Evolutionary conservation across 2,888 invertebrate genomes (phyloP), one percentile per base, ranked within the genome.

Genomic region (Ophion obscuratus): DNA sequence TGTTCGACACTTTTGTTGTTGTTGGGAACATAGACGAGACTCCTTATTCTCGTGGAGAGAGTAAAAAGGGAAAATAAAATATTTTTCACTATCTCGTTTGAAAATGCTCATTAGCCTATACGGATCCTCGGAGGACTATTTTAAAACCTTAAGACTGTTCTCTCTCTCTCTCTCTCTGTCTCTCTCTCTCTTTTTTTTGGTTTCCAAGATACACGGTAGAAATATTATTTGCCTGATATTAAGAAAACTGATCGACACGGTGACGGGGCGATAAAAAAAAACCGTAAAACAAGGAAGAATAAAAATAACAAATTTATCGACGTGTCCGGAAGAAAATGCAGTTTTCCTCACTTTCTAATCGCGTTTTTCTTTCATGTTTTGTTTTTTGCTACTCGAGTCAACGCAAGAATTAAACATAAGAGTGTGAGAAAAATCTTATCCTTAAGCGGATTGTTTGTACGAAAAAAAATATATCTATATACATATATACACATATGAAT

Each of bases 61-160:
- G n/a, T 9, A 11, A 68, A 62, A 62, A 53, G 47, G 14, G n/a
- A n/a, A 66, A 68, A 20, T 67, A 17, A 44, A 64, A 40, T 17
- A 10, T 61, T 76, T 81, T 66, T 59, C 79, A 76, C 83, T 85
- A 83, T 79, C 79, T 84, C 89, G 89, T 87, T 88, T 31, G 6
- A 76, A 47, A 91, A 91, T 91, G 90, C 90, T 90, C 90, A 90
- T 90, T 88, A 53, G 40, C 44, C 20, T 68, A 44, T 81, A 31
- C 62, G 61, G 47, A 88, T 84, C 79, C 74, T 86, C 81, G 84
- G 77, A 87, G 85, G 88, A 88, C 87, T 47, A 47, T 83, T 88
- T 87, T 86, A 88, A 88, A 91, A 90, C 90, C 71, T 90, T 89
- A 91, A 92, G 92, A 92, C 92, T 92, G 92, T 92, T 87, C 40